Percentiles rank a stretch among this genome's conserved stretches.
Evolutionary conservation across 2,113 vertebrate genomes (phyloP).

Genomic region (Solea solea): DNA sequence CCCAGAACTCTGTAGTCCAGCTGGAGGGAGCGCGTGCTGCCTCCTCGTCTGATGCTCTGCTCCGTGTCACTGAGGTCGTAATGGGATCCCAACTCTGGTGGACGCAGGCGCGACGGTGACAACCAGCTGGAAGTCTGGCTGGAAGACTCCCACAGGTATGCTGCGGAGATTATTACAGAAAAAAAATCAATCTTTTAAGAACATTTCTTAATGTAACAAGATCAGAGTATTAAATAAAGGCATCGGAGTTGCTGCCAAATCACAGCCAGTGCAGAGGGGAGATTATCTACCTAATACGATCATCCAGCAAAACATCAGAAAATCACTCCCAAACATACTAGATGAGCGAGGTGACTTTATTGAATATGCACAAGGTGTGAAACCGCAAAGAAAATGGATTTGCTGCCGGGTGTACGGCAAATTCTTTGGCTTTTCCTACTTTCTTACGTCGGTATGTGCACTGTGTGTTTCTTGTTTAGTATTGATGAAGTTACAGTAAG

Average conservation of each 20-base stretch:
- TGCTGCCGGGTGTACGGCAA: too few species aligned
- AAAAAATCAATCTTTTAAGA: not conserved
- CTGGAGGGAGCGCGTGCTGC: conserved; percentile 74
- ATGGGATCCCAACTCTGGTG: conserved; percentile 51
- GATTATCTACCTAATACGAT: too few species aligned
- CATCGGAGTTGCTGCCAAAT: conserved; percentile 6
- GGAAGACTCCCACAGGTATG: conserved; percentile 91
- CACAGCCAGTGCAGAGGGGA: too few species aligned
- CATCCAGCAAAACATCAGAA: too few species aligned
- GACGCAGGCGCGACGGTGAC: conserved; percentile 83
- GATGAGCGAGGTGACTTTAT: not conserved
- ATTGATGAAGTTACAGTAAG: too few species aligned
- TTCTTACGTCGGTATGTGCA: too few species aligned
- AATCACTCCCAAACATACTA: too few species aligned
- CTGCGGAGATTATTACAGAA: conserved; percentile 72
- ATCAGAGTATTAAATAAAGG: conserved; percentile 11
- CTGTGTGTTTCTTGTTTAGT: too few species aligned
- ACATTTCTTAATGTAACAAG: conserved; percentile 6
- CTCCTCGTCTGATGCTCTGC: conserved; percentile 65
- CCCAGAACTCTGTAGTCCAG: conserved; percentile 68
- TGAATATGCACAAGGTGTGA: too few species aligned
- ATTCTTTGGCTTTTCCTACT: too few species aligned
- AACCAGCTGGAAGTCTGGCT: conserved; percentile 93
- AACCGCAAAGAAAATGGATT: too few species aligned
- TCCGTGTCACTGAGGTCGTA: conserved; percentile 53